Percentiles rank a stretch among this genome's conserved stretches.
These are phyloP conservation scores for Synanthedon vespiformis DNA, from an alignment of 2,888 invertebrate species.

Conservation along the genomic window DNA sequence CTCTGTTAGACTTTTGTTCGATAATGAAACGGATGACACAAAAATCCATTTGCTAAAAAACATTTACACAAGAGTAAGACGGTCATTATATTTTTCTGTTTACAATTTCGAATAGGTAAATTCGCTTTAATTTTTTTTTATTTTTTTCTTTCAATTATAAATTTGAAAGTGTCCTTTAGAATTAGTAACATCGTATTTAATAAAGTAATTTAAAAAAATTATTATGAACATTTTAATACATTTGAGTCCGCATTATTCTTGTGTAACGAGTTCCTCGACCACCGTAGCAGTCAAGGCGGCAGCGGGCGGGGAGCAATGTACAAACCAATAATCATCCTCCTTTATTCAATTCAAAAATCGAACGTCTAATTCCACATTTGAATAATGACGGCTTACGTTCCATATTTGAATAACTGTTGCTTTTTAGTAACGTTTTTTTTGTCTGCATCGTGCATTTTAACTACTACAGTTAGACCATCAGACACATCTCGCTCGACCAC, in stretches of 20 bases:
- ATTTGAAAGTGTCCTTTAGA: no score
- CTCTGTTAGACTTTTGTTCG: constrained; percentile 6
- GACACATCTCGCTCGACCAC: no score
- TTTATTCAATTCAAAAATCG: constrained; percentile 12
- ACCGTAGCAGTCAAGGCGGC: constrained; percentile 6
- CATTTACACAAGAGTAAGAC: constrained; percentile 1
- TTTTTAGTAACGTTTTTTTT: constrained; percentile 1
- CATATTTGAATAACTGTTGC: constrained; percentile 5
- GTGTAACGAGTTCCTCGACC: constrained; percentile 4
- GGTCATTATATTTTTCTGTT: constrained; percentile 3
- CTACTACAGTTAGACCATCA: background rate
- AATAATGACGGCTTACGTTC: constrained; percentile 9
- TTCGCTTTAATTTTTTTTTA: no score
- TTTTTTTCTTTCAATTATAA: no score
- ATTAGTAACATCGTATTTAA: no score
- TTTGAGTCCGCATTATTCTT: background rate
- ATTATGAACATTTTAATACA: background rate
- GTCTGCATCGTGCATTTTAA: background rate
- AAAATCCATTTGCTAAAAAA: constrained; percentile 5
- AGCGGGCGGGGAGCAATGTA: constrained; percentile 5
- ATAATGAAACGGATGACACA: constrained; percentile 10
- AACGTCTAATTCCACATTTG: constrained; percentile 12
- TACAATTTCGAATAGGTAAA: background rate
- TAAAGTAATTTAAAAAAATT: no score
- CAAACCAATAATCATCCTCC: constrained; percentile 12